Evolutionary conservation across 2,797 vertebrate species (phyloP).

Genomic region (Pterois miles): DNA sequence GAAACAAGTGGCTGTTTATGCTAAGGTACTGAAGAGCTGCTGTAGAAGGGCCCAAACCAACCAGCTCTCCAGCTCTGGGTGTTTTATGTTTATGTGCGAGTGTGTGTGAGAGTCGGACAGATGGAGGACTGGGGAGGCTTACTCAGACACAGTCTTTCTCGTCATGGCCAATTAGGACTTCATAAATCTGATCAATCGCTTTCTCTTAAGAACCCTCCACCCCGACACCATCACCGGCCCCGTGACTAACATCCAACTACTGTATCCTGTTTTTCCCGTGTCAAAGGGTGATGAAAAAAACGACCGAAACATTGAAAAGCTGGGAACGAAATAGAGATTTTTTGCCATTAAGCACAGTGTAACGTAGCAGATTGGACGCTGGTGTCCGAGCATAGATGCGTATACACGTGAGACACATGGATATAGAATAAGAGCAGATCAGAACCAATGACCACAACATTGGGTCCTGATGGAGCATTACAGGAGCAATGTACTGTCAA

Average conservation of each 20-base stretch:
- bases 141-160: conserved; percentile 60
- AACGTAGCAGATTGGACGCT: conserved; percentile 40
- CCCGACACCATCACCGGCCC: conserved; percentile 60
- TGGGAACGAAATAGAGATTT: conserved; percentile 51
- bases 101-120: conserved; percentile 19
- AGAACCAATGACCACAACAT: conserved; percentile 65
- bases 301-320: conserved; percentile 46
- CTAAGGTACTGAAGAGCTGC: conserved; percentile 28
- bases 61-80: conserved; percentile 37
- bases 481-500: conserved; percentile 4
- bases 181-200: conserved; percentile 81
- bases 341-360: conserved; percentile 11
- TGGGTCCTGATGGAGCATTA: conserved; percentile 42
- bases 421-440: conserved; percentile 41
- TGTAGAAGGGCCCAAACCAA: conserved; percentile 15
- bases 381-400: conserved; percentile 31
- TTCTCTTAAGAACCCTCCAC: conserved; percentile 64
- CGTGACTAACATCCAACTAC: conserved; percentile 78
- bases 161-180: conserved; percentile 80
- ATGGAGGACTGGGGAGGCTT: conserved; percentile 40
- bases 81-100: conserved; percentile 37
- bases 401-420: conserved; percentile 39
- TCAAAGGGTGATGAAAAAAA: conserved; percentile 61
- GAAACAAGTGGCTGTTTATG: conserved; percentile 65
- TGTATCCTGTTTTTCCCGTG: conserved; percentile 69